These are phyloP conservation scores for Petrocephalus schoutedeni DNA, from an alignment of 2,797 vertebrate species.

Conservation along the genomic window DNA sequence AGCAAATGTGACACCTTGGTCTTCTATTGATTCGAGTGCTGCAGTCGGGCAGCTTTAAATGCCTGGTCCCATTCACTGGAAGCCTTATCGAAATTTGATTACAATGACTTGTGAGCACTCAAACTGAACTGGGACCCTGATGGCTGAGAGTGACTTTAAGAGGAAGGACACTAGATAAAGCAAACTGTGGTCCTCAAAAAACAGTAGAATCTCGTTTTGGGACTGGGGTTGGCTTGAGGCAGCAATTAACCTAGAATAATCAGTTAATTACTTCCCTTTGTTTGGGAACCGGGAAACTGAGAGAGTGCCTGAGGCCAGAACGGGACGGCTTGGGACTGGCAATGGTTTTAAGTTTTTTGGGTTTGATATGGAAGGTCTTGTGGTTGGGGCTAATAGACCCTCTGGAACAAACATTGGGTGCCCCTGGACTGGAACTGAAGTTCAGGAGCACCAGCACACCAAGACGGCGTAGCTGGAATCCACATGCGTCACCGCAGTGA, in stretches of 20 bases:
- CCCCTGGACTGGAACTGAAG: background rate
- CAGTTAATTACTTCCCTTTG: background rate
- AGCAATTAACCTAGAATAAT: background rate
- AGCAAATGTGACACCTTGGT: background rate
- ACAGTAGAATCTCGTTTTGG: conserved; percentile 42
- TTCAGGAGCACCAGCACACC: background rate
- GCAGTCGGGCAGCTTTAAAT: background rate
- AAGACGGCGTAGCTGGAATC: background rate
- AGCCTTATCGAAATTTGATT: background rate
- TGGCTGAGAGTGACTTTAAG: background rate
- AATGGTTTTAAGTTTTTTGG: background rate
- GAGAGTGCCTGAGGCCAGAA: background rate
- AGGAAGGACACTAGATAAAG: conserved; percentile 20
- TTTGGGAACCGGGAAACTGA: background rate
- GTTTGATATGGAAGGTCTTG: background rate
- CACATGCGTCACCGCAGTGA: too few species aligned
- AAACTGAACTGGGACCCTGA: background rate
- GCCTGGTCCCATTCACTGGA: background rate
- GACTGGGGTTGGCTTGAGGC: conserved; percentile 9
- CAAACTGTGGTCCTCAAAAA: conserved; percentile 25
- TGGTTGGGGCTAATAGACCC: background rate
- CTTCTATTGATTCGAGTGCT: background rate
- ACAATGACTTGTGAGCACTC: background rate
- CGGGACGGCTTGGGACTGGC: background rate
- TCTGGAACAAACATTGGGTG: background rate